These are phyloP conservation scores for Danio jaintianensis DNA, from an alignment of 2,797 vertebrate genomes.

Conservation along the genomic window DNA sequence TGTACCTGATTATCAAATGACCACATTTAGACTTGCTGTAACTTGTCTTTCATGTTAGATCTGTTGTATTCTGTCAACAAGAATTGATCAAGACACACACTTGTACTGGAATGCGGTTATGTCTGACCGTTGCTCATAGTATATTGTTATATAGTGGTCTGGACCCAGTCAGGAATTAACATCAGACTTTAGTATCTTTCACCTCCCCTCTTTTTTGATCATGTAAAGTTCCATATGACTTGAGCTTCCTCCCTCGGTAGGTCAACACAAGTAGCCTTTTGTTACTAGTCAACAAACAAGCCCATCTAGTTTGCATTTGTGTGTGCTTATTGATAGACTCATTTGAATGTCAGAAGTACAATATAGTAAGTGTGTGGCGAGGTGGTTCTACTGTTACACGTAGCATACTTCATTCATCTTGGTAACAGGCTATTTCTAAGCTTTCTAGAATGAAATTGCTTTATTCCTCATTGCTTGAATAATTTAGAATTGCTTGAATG, in stretches of 20 bases:
- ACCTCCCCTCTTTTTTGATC: not conserved
- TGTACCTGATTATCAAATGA: not conserved
- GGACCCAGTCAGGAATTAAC: not conserved
- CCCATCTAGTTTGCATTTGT: conserved; percentile 58
- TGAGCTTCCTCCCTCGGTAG: not conserved
- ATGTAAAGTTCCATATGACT: not conserved
- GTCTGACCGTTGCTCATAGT: no score
- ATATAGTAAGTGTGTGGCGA: not conserved
- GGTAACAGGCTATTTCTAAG: not conserved
- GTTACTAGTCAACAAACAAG: conserved; percentile 25
- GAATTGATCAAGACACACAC: not conserved
- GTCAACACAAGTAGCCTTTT: conserved; percentile 47
- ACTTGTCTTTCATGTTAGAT: not conserved
- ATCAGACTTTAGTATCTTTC: not conserved
- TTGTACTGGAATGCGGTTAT: no score
- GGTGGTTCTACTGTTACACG: not conserved
- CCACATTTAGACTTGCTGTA: not conserved
- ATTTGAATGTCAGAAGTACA: conserved; percentile 70
- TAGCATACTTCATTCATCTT: not conserved
- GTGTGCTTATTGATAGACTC: conserved; percentile 43
- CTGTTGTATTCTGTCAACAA: not conserved
- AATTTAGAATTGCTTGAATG: no score
- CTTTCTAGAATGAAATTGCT: no score
- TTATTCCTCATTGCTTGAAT: no score
- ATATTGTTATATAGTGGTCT: not conserved